Evolutionary conservation across 2,113 vertebrate genomes (phyloP).

Genomic region (Terrapene triunguis): DNA sequence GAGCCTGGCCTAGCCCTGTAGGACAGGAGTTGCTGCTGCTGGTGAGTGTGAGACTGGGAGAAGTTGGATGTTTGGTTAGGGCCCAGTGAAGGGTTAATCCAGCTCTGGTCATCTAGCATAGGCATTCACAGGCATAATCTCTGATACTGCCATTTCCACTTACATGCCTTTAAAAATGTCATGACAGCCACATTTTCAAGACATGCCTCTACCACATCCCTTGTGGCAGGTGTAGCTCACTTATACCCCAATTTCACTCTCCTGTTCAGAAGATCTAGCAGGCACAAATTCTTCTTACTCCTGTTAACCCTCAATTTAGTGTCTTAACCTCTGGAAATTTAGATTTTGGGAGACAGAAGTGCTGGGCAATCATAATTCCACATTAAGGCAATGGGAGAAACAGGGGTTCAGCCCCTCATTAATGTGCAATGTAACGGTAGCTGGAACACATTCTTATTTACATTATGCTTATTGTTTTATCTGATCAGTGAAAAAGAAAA

Average conservation of each 20-base stretch:
- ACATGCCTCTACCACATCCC: not conserved
- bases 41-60: not conserved
- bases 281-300: not conserved
- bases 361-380: not conserved
- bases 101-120: not conserved
- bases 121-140: not conserved
- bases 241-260: not conserved
- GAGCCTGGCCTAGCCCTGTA: not conserved
- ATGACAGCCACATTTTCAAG: not conserved
- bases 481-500: not conserved
- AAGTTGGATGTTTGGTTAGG: not conserved
- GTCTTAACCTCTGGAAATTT: not conserved
- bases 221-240: not conserved
- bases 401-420: not conserved
- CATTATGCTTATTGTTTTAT: slow-evolving; percentile 11
- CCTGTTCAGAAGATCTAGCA: not conserved
- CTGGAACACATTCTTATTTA: slow-evolving; percentile 36
- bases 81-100: not conserved
- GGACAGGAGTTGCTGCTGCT: not conserved
- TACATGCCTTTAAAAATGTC: not conserved
- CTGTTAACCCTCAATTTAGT: not conserved
- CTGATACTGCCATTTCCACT: fast-evolving
- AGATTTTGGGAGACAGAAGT: not conserved
- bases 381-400: not conserved
- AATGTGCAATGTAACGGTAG: not conserved